Percentiles rank a stretch among this genome's conserved stretches.
These are phyloP conservation scores for Neocrepidodera transversa DNA, from an alignment of 2,888 invertebrate species.

Conservation along the genomic window DNA sequence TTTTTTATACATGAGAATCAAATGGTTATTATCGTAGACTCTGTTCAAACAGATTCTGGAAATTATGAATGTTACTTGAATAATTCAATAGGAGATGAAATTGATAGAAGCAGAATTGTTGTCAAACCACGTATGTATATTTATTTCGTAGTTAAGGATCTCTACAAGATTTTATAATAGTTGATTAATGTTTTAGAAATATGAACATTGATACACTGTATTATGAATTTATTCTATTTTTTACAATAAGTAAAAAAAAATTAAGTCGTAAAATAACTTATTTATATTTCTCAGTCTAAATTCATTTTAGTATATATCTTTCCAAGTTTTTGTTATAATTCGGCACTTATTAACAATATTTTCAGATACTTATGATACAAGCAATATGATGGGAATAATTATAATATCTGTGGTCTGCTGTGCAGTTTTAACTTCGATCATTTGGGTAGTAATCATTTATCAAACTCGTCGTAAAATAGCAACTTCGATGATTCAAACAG, in stretches of 20 bases:
- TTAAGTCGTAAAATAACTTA: too few relatives aligned
- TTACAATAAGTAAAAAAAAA: too few relatives aligned
- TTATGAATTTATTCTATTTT: too few relatives aligned
- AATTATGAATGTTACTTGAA: constrained; percentile 89
- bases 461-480: constrained; percentile 75
- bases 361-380: constrained; percentile 66
- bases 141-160: too few relatives aligned
- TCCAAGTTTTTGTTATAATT: too few relatives aligned
- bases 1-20: constrained; percentile 89
- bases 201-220: too few relatives aligned
- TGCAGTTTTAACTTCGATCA: constrained; percentile 87
- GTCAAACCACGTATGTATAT: constrained; percentile 68
- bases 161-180: too few relatives aligned
- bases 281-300: too few relatives aligned
- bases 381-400: constrained; percentile 85
- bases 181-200: too few relatives aligned
- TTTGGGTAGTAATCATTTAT: constrained; percentile 92
- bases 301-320: too few relatives aligned
- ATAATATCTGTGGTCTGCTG: constrained; percentile 90
- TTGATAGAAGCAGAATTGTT: constrained; percentile 74
- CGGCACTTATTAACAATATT: too few relatives aligned
- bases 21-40: constrained; percentile 84
- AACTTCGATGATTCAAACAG: constrained; percentile 57
- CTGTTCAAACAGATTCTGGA: constrained; percentile 80
- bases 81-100: constrained; percentile 81